Evolutionary conservation across 2,888 invertebrate species (phyloP), one percentile per base, ranked within the genome.

Genomic region (Pachymerium ferrugineum): DNA sequence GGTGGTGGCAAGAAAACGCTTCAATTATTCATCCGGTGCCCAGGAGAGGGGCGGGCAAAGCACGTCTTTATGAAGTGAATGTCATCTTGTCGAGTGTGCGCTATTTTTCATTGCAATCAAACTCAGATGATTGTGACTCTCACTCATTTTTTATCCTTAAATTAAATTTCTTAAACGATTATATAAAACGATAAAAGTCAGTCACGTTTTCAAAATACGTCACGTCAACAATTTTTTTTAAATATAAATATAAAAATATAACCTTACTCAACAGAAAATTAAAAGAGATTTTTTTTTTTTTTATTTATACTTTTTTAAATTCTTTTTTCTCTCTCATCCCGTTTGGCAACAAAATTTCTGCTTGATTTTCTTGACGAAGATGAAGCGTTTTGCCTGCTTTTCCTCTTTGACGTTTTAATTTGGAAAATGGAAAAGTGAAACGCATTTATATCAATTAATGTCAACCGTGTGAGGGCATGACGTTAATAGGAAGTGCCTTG

Each of bases 401-500:
- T 33, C 14, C 19, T 31, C 70, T 70, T 84, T 86, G 86, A 86
- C 86, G 86, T 87, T 87, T 54, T 87, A 87, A 87, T 87, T 86
- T 86, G 86, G 86, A 85, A 86, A 87, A 87, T 87, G 86, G 87
- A 86, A 84, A 84, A 84, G 79, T 79, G 78, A 84, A 84, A 84
- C 84, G 85, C 86, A 85, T 86, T 86, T 85, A 84, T 86, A 85
- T 86, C 85, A 85, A 86, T 86, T 86, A 86, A 84, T 85, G 86
- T 87, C 87, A 86, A 85, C 78, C 78, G 30, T 62, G 30, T 70
- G 33, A 33, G 70, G 70, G 70, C 70, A 33, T 70, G 70, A 70
- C 70, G 70, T 19, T 70, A 70, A 70, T 70, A 35, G 70, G 16
- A 70, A 70, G n/a, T 35, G 25, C n/a, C 69, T 69, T 29, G 29